A percentile compares a stretch with the other conserved stretches of the same genome.
Conservation (phyloP, 1,140 invertebrate species). For the Palaemon carinicauda region DNA sequence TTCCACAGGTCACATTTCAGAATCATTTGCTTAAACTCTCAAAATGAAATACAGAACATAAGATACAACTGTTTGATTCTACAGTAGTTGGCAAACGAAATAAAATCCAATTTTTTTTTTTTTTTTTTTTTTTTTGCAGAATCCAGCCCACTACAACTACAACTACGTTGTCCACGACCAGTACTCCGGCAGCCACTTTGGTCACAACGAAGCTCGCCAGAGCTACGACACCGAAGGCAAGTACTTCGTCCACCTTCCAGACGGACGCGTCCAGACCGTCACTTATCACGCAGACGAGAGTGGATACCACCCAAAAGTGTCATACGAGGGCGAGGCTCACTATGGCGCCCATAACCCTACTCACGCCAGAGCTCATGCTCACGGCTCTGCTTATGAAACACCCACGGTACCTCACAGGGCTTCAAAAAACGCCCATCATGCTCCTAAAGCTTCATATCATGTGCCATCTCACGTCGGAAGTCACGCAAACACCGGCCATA, state of each 20-base stretch:
- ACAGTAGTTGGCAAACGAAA: too few relatives aligned
- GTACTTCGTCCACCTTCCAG: conserved; percentile 59
- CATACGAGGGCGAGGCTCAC: conserved; percentile 45
- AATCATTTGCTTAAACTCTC: too few relatives aligned
- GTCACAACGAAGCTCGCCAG: conserved; percentile 48
- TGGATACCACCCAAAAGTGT: conserved; percentile 52
- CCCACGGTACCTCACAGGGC: too few relatives aligned
- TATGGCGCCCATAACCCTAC: not conserved
- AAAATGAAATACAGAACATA: too few relatives aligned
- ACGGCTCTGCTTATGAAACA: not conserved
- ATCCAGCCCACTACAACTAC: conserved; percentile 44
- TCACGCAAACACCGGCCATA: too few relatives aligned
- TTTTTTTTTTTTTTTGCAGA: not conserved
- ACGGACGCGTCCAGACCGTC: conserved; percentile 56
- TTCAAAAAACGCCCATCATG: too few relatives aligned
- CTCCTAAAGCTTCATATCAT: too few relatives aligned
- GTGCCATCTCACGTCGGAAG: too few relatives aligned
- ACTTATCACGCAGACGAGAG: conserved; percentile 50
- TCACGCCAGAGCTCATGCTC: not conserved
- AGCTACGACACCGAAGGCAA: conserved; percentile 55
- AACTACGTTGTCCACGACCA: conserved; percentile 57
- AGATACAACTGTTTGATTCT: too few relatives aligned
- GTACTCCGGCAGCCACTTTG: conserved; percentile 45
- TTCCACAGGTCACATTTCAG: too few relatives aligned
- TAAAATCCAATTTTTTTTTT: not conserved